phyloP scores from a whole-genome alignment of 1,140 invertebrate species.

The Macrotrachela quadricornifera region DNA sequence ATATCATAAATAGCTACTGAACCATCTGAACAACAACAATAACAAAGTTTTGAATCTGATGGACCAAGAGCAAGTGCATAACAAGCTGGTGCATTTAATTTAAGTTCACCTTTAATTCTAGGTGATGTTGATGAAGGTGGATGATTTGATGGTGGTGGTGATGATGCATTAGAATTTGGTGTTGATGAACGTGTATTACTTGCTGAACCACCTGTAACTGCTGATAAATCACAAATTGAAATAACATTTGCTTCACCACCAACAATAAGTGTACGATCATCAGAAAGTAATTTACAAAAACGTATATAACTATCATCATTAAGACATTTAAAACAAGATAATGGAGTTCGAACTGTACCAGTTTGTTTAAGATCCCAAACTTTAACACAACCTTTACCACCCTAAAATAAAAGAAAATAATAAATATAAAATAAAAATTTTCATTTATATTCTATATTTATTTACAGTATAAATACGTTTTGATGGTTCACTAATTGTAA shows the following conservation, averaged over 20 bases:
- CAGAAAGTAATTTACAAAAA: constrained; percentile 78
- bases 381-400: constrained; percentile 91
- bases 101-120: constrained; percentile 59
- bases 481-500: constrained; percentile 63
- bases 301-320: constrained; percentile 75
- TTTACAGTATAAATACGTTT: constrained; percentile 66
- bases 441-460: too few relatives aligned
- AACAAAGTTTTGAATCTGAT: constrained; percentile 72
- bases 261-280: constrained; percentile 78
- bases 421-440: too few relatives aligned
- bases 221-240: constrained; percentile 68
- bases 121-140: neutral
- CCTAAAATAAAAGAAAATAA: constrained; percentile 19
- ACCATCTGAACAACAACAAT: constrained; percentile 80
- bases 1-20: constrained; percentile 86
- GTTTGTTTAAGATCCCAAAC: constrained; percentile 54
- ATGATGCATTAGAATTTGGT: too few relatives aligned
- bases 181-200: too few relatives aligned
- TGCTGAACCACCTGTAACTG: too few relatives aligned
- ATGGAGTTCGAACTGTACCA: constrained; percentile 35
- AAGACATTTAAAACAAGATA: constrained; percentile 66
- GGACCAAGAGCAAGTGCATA: constrained; percentile 86
- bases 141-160: neutral
- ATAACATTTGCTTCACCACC: constrained; percentile 84
- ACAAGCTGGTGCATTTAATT: constrained; percentile 78